Conservation (phyloP, 2,797 vertebrate genomes). For the Oreonectes daqikongensis region DNA sequence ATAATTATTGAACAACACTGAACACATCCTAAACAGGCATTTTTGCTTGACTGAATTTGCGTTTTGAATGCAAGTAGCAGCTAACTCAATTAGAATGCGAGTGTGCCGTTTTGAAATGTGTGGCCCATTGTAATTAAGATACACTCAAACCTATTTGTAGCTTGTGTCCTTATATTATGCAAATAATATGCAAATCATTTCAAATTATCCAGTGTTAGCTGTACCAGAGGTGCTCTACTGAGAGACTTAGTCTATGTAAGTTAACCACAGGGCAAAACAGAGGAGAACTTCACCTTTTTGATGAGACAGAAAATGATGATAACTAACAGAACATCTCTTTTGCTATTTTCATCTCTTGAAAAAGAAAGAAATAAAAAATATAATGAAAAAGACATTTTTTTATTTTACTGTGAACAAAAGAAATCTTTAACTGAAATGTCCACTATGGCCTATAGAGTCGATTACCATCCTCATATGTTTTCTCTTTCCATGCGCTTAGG, state of each 20-base stretch:
- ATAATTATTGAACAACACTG: slow-evolving; percentile 72
- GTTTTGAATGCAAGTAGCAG: slow-evolving; percentile 65
- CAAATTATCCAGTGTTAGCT: slow-evolving; percentile 77
- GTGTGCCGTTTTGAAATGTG: slow-evolving; percentile 77
- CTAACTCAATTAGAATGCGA: slow-evolving; percentile 80
- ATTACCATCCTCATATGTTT: slow-evolving; percentile 47
- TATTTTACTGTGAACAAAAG: neutral
- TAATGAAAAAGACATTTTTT: neutral
- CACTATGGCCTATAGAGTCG: neutral
- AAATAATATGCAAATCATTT: slow-evolving; percentile 81
- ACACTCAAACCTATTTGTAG: slow-evolving; percentile 83
- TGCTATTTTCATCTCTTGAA: neutral
- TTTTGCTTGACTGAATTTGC: slow-evolving; percentile 64
- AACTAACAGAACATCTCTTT: neutral
- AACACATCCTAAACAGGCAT: slow-evolving; percentile 69
- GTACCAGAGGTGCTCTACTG: slow-evolving; percentile 70
- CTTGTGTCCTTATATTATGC: slow-evolving; percentile 82
- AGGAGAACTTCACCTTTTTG: slow-evolving; percentile 38
- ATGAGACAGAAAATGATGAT: neutral
- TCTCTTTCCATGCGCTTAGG: slow-evolving; percentile 63
- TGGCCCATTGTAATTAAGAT: slow-evolving; percentile 81
- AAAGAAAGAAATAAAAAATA: too few relatives aligned
- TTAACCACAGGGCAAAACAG: slow-evolving; percentile 66
- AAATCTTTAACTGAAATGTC: neutral
- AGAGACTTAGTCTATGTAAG: slow-evolving; percentile 72